Evolutionary conservation across 2,797 vertebrate genomes (phyloP).

Genomic region (Myoxocephalus aenaeus): DNA sequence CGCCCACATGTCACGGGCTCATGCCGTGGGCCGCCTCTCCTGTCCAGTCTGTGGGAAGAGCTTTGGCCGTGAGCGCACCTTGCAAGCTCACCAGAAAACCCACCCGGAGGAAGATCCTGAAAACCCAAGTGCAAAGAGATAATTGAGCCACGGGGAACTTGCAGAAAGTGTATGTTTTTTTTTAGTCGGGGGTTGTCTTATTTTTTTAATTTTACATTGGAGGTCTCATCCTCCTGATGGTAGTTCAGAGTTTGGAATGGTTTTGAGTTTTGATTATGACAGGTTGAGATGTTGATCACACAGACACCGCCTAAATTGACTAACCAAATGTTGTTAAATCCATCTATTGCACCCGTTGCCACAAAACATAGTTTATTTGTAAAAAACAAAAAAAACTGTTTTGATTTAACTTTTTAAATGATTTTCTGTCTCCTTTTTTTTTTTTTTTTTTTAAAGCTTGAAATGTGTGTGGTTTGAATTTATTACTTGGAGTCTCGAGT

Average conservation of each 20-base stretch:
- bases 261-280: conserved; percentile 58
- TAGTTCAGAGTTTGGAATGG: conserved; percentile 46
- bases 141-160: conserved; percentile 68
- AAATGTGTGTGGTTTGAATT: conserved; percentile 68
- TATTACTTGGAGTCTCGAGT: conserved; percentile 68
- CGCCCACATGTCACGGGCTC: conserved; percentile 82
- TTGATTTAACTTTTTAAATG: conserved; percentile 75
- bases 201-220: conserved; percentile 37
- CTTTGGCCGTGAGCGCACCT: conserved; percentile 86
- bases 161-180: conserved; percentile 54
- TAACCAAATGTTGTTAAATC: conserved; percentile 65
- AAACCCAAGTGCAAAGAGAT: conserved; percentile 81
- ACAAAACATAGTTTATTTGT: conserved; percentile 64
- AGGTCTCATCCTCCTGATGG: conserved; percentile 36
- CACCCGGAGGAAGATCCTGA: conserved; percentile 77
- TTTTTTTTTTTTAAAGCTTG: conserved; percentile 63
- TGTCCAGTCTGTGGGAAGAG: conserved; percentile 86
- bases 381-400: conserved; percentile 40
- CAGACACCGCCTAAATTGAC: conserved; percentile 61
- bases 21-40: conserved; percentile 80
- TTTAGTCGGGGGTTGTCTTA: conserved; percentile 57
- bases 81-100: conserved; percentile 85
- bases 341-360: conserved; percentile 50
- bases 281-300: conserved; percentile 39
- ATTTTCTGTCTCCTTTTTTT: conserved; percentile 50